Percentiles rank a stretch among this genome's conserved stretches.
Conservation (phyloP, 1,140 invertebrate genomes). For the Drosophila equinoxialis region DNA sequence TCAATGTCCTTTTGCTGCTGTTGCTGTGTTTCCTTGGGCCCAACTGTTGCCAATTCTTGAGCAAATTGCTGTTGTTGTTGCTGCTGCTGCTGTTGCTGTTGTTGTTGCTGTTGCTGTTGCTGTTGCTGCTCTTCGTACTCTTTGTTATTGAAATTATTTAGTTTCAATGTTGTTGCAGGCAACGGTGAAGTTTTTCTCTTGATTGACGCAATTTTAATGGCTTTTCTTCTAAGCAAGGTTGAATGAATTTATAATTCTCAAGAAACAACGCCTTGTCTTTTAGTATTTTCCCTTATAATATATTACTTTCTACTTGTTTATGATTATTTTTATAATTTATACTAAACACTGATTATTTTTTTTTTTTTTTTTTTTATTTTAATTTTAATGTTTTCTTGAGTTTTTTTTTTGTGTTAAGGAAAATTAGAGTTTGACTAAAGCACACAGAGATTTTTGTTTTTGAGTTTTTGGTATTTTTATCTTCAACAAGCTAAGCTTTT, state of each 20-base stretch:
- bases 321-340: conserved; percentile 17
- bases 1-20: conserved; percentile 23
- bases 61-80: conserved; percentile 22
- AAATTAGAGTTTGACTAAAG: conserved; percentile 56
- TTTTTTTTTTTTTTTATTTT: conserved; percentile 5
- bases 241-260: conserved; percentile 43
- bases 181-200: conserved; percentile 78
- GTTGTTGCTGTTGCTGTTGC: conserved; percentile 23
- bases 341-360: conserved; percentile 30
- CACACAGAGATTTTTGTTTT: conserved; percentile 25
- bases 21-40: conserved; percentile 14
- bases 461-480: conserved; percentile 20
- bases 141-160: conserved; percentile 62
- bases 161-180: conserved; percentile 64
- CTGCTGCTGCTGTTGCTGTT: conserved; percentile 22
- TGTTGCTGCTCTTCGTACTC: conserved; percentile 29
- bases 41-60: conserved; percentile 26
- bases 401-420: conserved; percentile 25
- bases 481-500: conserved; percentile 64
- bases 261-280: conserved; percentile 3
- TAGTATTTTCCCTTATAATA: conserved; percentile 7
- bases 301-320: conserved; percentile 6
- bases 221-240: conserved; percentile 56
- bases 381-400: conserved; percentile 23
- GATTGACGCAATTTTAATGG: conserved; percentile 80